These are phyloP conservation scores for Syrista parreyssii DNA, from an alignment of 2,888 invertebrate genomes.

Conservation along the genomic window DNA sequence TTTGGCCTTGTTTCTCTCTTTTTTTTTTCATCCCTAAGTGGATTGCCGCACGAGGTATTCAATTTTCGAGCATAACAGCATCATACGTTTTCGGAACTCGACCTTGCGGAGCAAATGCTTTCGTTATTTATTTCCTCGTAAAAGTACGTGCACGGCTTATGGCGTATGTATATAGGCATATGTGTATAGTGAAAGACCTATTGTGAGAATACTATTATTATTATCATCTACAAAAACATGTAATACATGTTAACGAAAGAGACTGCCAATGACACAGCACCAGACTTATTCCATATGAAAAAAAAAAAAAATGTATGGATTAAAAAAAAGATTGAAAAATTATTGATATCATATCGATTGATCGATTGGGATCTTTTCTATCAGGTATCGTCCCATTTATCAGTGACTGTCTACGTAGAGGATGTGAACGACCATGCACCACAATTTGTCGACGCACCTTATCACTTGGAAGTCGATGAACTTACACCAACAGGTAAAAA, in stretches of 20 bases:
- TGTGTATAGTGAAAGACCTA: not conserved
- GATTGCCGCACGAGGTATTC: constrained; percentile 1
- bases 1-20: not conserved
- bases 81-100: not conserved
- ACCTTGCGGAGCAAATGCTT: not conserved
- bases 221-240: not conserved
- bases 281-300: not conserved
- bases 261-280: not conserved
- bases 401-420: constrained; percentile 89
- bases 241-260: not conserved
- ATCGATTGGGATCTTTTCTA: constrained; percentile 39
- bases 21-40: not conserved
- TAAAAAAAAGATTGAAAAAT: not conserved
- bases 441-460: constrained; percentile 81
- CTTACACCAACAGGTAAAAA: constrained; percentile 78
- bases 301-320: not conserved
- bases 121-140: not conserved
- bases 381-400: constrained; percentile 84
- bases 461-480: constrained; percentile 83
- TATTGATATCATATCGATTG: not conserved
- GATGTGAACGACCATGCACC: constrained; percentile 89
- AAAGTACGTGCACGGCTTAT: not conserved
- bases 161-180: not conserved
- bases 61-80: not conserved
- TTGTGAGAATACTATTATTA: not conserved